Base-by-base conservation (phyloP, 2,797 vertebrate genomes). In the Semotilus atromaculatus region DNA sequence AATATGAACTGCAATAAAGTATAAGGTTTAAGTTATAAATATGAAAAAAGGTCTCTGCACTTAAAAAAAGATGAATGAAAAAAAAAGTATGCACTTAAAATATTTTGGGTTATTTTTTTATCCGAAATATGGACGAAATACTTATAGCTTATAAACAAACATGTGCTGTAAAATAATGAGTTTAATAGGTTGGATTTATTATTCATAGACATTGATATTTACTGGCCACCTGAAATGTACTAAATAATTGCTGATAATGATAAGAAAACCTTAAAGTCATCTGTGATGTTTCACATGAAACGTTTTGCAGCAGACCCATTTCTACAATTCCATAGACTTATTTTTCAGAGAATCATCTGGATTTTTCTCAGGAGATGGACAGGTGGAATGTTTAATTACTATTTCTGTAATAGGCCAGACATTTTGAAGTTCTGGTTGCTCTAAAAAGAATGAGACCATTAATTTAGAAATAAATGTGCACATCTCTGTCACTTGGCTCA, bases 381-480 rank as follows among this genome's bases (percentile, higher is more conserved):
- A n/a, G 19, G 55, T 19, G 55, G 11, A 64, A 64, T 82, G 23
- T n/a, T 82, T 82, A 26, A 74, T 74, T 74, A 36, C 40, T 6
- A 4, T 64, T 9, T 64, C 14, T n/a, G 55, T 29, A 9, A 45
- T 60, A 13, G 38, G 26, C 21, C 81, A 64, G 55, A 19, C 8
- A 64, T 64, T 74, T 74, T 36, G 14, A 48, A 21, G 29, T 43
- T 64, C 5, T 82, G 38, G 55, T 64, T 29, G 11, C 29, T 83
- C 9, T 55, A 21, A 67, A 26, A 31, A 19, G 18, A 19, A 51
- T 34, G 36, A 31, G 16, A 43, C 1, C 2, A 31, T 75, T 76
- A 2, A 43, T 38, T 36, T 76, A 29, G 81, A 48, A 60, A 71
- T 45, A 64, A 71, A 64, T 1, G 3, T 62, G 55, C 6, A 5